Evolutionary conservation across 2,113 vertebrate species (phyloP).

Genomic region (Platysteira castanea): DNA sequence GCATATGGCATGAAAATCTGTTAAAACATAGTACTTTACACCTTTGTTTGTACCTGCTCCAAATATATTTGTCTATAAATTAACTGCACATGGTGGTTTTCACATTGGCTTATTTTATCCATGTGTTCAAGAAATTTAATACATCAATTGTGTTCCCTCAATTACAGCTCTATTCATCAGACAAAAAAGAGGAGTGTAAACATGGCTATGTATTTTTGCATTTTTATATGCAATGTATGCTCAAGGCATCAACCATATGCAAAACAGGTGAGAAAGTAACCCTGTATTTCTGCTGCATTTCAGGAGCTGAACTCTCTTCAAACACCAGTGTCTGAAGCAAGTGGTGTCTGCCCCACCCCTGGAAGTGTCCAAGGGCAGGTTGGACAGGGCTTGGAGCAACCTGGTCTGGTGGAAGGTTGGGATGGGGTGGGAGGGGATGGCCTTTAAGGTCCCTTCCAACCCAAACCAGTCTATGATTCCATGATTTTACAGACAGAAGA

Average conservation of each 20-base stretch:
- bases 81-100: slow-evolving; percentile 64
- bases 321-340: not conserved
- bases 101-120: slow-evolving; percentile 57
- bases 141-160: slow-evolving; percentile 3
- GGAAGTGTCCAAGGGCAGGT: not conserved
- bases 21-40: slow-evolving; percentile 67
- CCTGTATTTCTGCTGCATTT: not conserved
- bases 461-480: not conserved
- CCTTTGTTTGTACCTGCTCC: slow-evolving; percentile 71
- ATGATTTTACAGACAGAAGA: not conserved
- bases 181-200: not conserved
- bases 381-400: not conserved
- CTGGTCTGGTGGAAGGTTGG: not conserved
- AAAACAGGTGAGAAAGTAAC: not conserved
- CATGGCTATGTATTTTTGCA: not conserved
- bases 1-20: slow-evolving; percentile 71
- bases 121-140: slow-evolving; percentile 56
- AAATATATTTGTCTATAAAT: slow-evolving; percentile 72
- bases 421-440: not conserved
- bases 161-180: not conserved
- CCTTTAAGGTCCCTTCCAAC: not conserved
- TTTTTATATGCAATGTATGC: not conserved
- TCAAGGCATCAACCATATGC: not conserved
- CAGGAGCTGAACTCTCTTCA: not conserved
- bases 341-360: not conserved